These are phyloP conservation scores for Callospermophilus lateralis DNA, from an alignment of 2,113 vertebrate genomes.

Conservation along the genomic window DNA sequence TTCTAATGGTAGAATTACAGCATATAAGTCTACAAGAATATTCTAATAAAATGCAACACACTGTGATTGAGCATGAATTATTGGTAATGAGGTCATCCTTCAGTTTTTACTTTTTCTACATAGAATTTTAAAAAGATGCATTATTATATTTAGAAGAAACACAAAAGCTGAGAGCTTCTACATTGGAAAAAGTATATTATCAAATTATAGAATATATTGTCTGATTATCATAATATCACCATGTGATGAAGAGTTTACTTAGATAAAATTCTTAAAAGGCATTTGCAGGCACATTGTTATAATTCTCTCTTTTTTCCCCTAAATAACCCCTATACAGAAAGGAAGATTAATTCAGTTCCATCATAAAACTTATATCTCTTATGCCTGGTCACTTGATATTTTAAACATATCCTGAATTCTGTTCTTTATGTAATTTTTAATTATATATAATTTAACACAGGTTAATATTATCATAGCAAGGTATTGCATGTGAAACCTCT, in stretches of 20 bases:
- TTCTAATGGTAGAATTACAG: slow-evolving; percentile 59
- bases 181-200: not conserved
- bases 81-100: slow-evolving; percentile 45
- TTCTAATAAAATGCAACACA: not conserved
- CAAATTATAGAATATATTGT: not conserved
- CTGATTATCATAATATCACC: not conserved
- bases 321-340: not conserved
- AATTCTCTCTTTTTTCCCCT: not conserved
- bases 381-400: not conserved
- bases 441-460: not conserved
- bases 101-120: slow-evolving; percentile 55
- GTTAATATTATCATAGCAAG: not conserved
- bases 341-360: not conserved
- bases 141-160: not conserved
- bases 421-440: not conserved
- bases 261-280: not conserved
- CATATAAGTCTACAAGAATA: slow-evolving; percentile 69
- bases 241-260: not conserved
- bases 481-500: not conserved
- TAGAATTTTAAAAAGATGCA: slow-evolving; percentile 8
- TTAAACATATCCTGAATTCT: not conserved
- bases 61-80: slow-evolving; percentile 72
- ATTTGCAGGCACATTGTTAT: not conserved
- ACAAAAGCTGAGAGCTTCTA: not conserved
- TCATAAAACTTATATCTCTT: not conserved